Percentiles rank a stretch among this genome's conserved stretches.
Conservation (phyloP, 2,113 vertebrate genomes). For the Osmerus eperlanus region DNA sequence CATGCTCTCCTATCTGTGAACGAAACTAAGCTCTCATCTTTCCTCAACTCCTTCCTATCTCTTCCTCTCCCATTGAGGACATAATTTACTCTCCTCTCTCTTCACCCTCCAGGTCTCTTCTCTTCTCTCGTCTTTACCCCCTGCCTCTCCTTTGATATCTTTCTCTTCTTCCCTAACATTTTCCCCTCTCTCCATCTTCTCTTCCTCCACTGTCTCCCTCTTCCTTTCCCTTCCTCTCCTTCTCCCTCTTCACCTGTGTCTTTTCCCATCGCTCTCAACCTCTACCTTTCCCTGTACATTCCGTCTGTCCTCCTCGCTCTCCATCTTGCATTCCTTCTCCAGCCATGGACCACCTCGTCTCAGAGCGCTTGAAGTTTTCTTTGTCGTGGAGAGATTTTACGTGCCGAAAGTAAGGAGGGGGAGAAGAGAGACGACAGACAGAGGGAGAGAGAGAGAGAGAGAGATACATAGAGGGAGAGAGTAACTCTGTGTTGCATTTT, state of each 20-base stretch:
- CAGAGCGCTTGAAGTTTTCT: background rate
- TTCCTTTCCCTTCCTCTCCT: too few species aligned
- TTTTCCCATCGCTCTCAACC: too few species aligned
- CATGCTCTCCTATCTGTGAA: conserved; percentile 34
- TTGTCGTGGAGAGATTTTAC: background rate
- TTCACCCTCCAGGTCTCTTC: too few species aligned
- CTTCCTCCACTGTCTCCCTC: too few species aligned
- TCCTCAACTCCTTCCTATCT: background rate
- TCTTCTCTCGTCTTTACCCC: background rate
- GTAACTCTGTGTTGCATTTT: conserved; percentile 22
- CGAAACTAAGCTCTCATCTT: conserved; percentile 1
- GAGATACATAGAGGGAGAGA: conserved; percentile 4
- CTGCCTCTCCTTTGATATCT: background rate
- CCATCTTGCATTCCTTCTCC: background rate
- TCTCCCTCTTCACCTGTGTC: too few species aligned
- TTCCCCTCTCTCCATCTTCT: conserved; percentile 12
- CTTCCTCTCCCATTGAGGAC: conserved; percentile 24
- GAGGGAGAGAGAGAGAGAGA: conserved; percentile 13
- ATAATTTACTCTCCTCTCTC: too few species aligned
- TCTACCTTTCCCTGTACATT: too few species aligned
- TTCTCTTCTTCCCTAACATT: background rate
- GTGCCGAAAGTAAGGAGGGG: background rate
- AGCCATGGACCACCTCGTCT: background rate
- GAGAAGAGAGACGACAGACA: background rate
- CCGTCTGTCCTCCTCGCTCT: background rate